Percentiles rank a stretch among this genome's conserved stretches.
phyloP scores from a whole-genome alignment of 1,140 invertebrate species.

The Rhynchophorus ferrugineus region DNA sequence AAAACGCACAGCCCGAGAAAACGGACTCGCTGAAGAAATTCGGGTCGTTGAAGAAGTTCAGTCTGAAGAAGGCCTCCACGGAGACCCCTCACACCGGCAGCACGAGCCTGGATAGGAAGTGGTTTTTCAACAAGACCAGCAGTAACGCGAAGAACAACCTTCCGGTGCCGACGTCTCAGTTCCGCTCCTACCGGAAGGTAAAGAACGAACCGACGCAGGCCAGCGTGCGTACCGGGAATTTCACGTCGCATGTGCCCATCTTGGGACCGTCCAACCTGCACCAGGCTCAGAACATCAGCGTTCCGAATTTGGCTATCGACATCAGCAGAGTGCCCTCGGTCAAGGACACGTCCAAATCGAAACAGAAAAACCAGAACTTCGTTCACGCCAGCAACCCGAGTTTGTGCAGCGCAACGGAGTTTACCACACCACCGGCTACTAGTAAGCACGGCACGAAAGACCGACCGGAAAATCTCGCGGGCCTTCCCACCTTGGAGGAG shows the following conservation, averaged over 20 bases:
- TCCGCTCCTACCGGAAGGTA: conserved; percentile 63
- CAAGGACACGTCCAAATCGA: conserved; percentile 21
- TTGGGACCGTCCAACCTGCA: conserved; percentile 31
- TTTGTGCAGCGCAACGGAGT: conserved; percentile 47
- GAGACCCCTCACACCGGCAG: conserved; percentile 35
- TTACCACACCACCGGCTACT: conserved; percentile 22
- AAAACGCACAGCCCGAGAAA: conserved; percentile 32
- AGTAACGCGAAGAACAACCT: conserved; percentile 46
- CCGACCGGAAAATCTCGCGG: conserved; percentile 34
- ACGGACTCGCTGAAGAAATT: conserved; percentile 45
- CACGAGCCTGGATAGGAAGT: conserved; percentile 67
- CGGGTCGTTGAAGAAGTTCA: conserved; percentile 61
- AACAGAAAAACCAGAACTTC: conserved; percentile 48
- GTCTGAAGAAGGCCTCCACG: conserved; percentile 42
- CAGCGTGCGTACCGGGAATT: conserved; percentile 37
- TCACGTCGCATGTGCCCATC: conserved; percentile 38
- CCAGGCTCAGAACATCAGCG: conserved; percentile 32
- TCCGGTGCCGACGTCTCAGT: conserved; percentile 69
- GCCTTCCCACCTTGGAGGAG: conserved; percentile 61
- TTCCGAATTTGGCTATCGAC: conserved; percentile 32
- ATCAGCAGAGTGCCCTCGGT: neutral
- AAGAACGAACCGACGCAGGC: conserved; percentile 26
- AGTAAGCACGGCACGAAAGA: conserved; percentile 20
- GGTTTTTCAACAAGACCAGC: conserved; percentile 47
- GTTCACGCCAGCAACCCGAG: conserved; percentile 61